A percentile compares a stretch with the other conserved stretches of the same genome.
Conservation (phyloP, 1,140 invertebrate genomes). For the Pseudomyrmex dendroicus region DNA sequence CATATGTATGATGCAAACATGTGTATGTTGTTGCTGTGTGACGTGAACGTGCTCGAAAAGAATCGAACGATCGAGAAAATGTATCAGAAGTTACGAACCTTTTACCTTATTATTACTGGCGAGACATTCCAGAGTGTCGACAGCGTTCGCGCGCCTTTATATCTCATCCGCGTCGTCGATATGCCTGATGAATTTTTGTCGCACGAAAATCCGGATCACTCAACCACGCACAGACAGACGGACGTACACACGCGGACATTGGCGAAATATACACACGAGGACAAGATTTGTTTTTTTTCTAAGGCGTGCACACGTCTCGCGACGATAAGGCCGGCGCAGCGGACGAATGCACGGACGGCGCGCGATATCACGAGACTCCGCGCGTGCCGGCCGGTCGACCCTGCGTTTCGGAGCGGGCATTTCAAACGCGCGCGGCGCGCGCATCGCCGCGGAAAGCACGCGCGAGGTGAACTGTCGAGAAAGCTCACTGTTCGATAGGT, state of each 20-base stretch:
- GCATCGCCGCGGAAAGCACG: not conserved
- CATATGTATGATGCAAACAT: too few relatives aligned
- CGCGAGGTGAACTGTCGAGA: not conserved
- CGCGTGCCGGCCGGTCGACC: slow-evolving; percentile 44
- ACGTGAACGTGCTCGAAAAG: not conserved
- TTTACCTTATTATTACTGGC: slow-evolving; percentile 44
- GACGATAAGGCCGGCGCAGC: slow-evolving; percentile 39
- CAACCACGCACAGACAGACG: not conserved
- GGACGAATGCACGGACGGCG: not conserved
- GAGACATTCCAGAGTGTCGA: slow-evolving; percentile 33
- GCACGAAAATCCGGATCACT: slow-evolving; percentile 44
- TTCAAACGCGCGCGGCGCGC: slow-evolving; percentile 49
- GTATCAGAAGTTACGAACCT: not conserved
- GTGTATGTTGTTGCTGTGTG: too few relatives aligned
- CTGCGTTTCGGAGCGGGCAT: slow-evolving; percentile 41
- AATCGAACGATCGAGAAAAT: not conserved
- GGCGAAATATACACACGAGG: not conserved
- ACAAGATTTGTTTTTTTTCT: slow-evolving; percentile 7
- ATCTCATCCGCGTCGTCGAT: slow-evolving; percentile 44
- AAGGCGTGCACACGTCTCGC: slow-evolving; percentile 2
- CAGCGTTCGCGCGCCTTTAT: slow-evolving; percentile 4
- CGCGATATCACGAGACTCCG: slow-evolving; percentile 51
- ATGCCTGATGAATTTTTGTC: not conserved
- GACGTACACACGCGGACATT: not conserved
- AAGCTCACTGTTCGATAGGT: not conserved